Base-by-base conservation (phyloP, 2,797 vertebrate species). In the Podarcis lilfordi region DNA sequence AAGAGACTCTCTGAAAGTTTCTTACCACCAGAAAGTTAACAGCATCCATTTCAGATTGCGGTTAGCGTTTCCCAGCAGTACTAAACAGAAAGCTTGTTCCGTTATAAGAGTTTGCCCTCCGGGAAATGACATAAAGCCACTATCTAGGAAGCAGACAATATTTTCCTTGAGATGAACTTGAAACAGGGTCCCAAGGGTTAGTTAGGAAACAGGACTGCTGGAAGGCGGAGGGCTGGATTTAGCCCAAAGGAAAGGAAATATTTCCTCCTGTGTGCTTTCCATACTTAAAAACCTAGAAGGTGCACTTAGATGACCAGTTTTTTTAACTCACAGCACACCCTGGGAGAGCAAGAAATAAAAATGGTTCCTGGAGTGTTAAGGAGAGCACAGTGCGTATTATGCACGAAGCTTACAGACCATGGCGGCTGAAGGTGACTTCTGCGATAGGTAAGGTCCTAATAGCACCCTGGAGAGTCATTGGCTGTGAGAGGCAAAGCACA, bases 371-470 rank as follows among this genome's bases (percentile, higher is more conserved):
- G 25, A 68, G 69, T 50, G 75, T 72, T 37, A 37, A 43, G 19
- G 21, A 45, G 80, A 37, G 43, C 43, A 75, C 17, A 74, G 35
- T 9, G 6, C 27, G 71, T 61, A 23, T 61, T 50, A 21, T 68
- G 40, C 4, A 8, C 19, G 21, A 79, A 66, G 27, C 59, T 80
- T 85, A 74, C 25, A 61, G 40, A 45, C n/a, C 40, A 25, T 85
- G 68, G 83, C 61, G 66, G 37, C 23, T 55, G 40, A 89, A 66
- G 66, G 76, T 84, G 89, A 90, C 64, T 96, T 83, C 82, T 94
- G 40, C 19, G 2, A 79, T 89, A 90, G 88, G 82, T 85, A 15
- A 23, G 89, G 72, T 84, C 55, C 32, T 92, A 71, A 83, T 50
- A n/a, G 76, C 19, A 77, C 61, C 25, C 91, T 21, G 88, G 77